phyloP scores from a whole-genome alignment of 2,797 vertebrate genomes.

The Pitangus sulphuratus region DNA sequence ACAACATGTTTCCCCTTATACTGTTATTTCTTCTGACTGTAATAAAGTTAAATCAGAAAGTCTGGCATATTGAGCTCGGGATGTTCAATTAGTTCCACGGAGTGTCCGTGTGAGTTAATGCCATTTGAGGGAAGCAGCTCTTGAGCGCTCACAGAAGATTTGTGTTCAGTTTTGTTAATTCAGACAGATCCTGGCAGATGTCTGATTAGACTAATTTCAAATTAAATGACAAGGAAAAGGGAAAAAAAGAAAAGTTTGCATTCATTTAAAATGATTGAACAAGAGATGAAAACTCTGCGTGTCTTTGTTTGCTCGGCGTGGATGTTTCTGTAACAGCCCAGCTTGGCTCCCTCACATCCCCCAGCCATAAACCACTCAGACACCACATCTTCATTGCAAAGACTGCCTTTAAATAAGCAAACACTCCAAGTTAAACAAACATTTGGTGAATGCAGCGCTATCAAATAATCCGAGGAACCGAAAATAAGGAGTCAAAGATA shows the following conservation, averaged over 20 bases:
- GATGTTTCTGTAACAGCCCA: neutral
- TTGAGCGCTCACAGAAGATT: neutral
- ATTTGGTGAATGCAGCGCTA: neutral
- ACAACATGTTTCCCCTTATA: neutral
- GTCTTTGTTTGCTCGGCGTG: neutral
- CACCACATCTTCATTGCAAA: neutral
- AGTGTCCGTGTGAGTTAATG: constrained; percentile 10
- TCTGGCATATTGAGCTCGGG: neutral
- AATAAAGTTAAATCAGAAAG: constrained; percentile 35
- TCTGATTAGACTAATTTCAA: constrained; percentile 48
- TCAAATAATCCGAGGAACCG: neutral
- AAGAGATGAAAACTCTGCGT: neutral
- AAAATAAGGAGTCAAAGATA: neutral
- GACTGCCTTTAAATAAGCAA: neutral
- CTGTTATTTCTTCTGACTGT: constrained; percentile 14
- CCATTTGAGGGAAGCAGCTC: neutral
- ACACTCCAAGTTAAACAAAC: neutral
- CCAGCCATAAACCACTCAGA: neutral
- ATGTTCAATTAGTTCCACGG: neutral
- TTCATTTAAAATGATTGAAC: neutral
- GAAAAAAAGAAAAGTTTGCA: neutral
- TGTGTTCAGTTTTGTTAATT: neutral
- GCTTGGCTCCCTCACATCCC: neutral
- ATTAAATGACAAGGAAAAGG: neutral
- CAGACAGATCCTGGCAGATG: constrained; percentile 32